Percentiles rank a stretch among this genome's conserved stretches.
Conservation (phyloP, 2,797 vertebrate genomes). For the Lindbergichthys nudifrons region DNA sequence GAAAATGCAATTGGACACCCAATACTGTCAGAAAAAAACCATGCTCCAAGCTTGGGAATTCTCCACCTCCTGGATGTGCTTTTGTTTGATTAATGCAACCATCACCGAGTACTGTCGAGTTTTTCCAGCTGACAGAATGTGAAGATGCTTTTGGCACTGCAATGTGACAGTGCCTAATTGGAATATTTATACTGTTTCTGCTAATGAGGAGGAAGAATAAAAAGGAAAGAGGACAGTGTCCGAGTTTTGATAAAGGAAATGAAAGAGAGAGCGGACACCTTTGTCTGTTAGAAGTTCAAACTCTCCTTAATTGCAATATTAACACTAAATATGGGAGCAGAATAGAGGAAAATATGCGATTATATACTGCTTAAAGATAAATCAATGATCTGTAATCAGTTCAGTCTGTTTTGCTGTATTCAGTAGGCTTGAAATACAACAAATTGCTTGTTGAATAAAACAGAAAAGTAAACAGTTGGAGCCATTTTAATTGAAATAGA, state of each 20-base stretch:
- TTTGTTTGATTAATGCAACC: constrained; percentile 30
- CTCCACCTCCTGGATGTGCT: constrained; percentile 16
- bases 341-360: too few relatives aligned
- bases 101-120: constrained; percentile 18
- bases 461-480: too few relatives aligned
- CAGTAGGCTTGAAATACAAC: too few relatives aligned
- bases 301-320: not conserved
- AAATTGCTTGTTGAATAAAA: too few relatives aligned
- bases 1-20: constrained; percentile 16
- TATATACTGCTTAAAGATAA: too few relatives aligned
- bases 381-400: too few relatives aligned
- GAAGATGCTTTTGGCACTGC: constrained; percentile 39
- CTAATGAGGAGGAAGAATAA: constrained; percentile 53
- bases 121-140: constrained; percentile 43
- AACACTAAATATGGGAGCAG: not conserved
- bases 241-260: constrained; percentile 3
- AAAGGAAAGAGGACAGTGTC: constrained; percentile 16
- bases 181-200: constrained; percentile 32
- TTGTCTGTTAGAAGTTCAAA: not conserved
- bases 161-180: constrained; percentile 46
- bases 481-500: too few relatives aligned
- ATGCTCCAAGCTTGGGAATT: not conserved
- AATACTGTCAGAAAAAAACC: not conserved
- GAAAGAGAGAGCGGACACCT: not conserved
- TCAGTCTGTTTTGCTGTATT: too few relatives aligned